A percentile compares a stretch with the other conserved stretches of the same genome.
Conservation (phyloP, 2,797 vertebrate species). For the Poecile montanus region DNA sequence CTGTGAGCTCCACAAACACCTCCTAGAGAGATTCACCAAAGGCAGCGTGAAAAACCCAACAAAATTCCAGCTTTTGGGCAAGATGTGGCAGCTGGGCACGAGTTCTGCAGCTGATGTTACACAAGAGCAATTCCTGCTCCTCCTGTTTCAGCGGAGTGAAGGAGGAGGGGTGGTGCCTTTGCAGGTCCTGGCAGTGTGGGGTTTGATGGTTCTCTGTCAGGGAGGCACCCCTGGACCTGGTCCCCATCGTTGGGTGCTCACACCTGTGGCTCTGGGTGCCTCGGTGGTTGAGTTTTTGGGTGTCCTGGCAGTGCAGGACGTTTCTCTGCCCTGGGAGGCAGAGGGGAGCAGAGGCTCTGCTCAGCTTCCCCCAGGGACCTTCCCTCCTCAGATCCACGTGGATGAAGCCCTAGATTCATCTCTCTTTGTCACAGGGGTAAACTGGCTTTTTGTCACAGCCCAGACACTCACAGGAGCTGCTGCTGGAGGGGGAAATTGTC, state of each 20-base stretch:
- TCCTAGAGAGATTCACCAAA: neutral
- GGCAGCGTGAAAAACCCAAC: accelerated
- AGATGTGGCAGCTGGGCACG: neutral
- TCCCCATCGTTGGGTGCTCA: accelerated
- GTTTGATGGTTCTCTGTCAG: neutral
- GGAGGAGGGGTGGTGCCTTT: neutral
- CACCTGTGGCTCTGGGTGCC: neutral
- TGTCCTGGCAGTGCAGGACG: neutral
- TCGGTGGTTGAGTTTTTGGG: neutral
- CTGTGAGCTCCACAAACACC: accelerated
- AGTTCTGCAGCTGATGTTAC: neutral
- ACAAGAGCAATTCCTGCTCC: neutral
- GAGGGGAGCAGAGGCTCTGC: neutral
- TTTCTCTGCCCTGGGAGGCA: neutral
- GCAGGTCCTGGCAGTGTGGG: neutral
- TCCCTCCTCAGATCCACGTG: neutral
- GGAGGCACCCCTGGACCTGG: neutral
- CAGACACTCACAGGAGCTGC: neutral
- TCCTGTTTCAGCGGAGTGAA: accelerated
- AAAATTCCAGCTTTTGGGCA: neutral
- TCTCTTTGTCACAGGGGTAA: neutral
- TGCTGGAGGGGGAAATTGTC: neutral
- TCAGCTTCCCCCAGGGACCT: neutral
- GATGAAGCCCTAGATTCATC: accelerated
- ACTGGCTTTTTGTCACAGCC: neutral